A percentile compares a stretch with the other conserved stretches of the same genome.
Evolutionary conservation across 2,113 vertebrate species (phyloP).

Genomic region (Aplodontia rufa): DNA sequence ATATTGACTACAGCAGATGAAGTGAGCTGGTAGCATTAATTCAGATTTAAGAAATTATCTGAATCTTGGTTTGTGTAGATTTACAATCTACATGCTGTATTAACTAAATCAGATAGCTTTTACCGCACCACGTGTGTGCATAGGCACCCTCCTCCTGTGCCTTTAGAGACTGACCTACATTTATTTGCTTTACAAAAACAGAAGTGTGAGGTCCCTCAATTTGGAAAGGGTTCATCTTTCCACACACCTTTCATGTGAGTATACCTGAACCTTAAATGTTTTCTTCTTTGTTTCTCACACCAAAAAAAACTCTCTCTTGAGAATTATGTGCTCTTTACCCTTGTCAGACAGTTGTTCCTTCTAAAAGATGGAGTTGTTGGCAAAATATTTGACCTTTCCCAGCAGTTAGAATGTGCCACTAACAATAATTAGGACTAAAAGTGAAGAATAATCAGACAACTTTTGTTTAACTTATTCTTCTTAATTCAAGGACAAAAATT

Average conservation of each 20-base stretch:
- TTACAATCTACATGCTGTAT: too few species aligned
- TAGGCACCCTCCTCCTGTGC: too few species aligned
- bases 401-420: conserved; percentile 33
- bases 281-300: not conserved
- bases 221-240: not conserved
- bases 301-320: not conserved
- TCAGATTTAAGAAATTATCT: too few species aligned
- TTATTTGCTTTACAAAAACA: conserved; percentile 1
- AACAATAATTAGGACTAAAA: conserved; percentile 35
- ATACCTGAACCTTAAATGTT: not conserved
- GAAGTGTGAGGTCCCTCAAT: not conserved
- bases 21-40: too few species aligned
- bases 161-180: not conserved
- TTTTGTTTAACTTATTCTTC: conserved; percentile 28
- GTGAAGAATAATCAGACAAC: not conserved
- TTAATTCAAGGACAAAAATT: conserved; percentile 6
- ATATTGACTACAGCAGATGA: too few species aligned
- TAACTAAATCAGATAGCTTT: too few species aligned
- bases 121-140: too few species aligned
- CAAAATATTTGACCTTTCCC: not conserved
- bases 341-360: conserved; percentile 17
- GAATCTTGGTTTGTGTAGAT: too few species aligned
- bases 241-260: not conserved
- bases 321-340: not conserved
- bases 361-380: not conserved